Conservation (phyloP, 2,888 invertebrate genomes). For the Drosophila nigricruria region DNA sequence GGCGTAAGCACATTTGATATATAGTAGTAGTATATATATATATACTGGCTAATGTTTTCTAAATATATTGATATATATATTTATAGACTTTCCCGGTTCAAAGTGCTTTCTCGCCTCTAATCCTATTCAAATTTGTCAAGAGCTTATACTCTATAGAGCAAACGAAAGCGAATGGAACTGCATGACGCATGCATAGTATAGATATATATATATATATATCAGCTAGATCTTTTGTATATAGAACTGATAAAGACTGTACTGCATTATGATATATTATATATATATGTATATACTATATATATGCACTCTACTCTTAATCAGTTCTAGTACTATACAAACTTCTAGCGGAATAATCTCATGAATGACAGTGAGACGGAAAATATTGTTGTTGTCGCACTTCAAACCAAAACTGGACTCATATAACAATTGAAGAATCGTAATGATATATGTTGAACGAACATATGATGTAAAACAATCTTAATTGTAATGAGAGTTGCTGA, state of each 20-base stretch:
- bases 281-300: not conserved
- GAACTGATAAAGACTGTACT: too few relatives aligned
- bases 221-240: too few relatives aligned
- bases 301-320: not conserved
- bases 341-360: not conserved
- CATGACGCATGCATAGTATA: slow-evolving; percentile 1
- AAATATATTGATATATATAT: not conserved
- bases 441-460: not conserved
- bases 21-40: too few relatives aligned
- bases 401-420: not conserved
- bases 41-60: too few relatives aligned
- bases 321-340: not conserved
- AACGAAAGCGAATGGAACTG: not conserved
- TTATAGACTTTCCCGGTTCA: not conserved
- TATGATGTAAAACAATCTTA: not conserved
- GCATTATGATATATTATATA: not conserved
- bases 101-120: not conserved
- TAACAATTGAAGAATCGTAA: not conserved
- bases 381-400: slow-evolving; percentile 1
- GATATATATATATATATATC: not conserved
- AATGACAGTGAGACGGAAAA: slow-evolving; percentile 5
- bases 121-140: not conserved
- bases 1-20: too few relatives aligned
- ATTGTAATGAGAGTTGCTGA: too few relatives aligned
- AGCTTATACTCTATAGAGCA: not conserved